Percentiles rank a stretch among this genome's conserved stretches.
Evolutionary conservation across 1,140 invertebrate genomes (phyloP).

Genomic region (Leptinotarsa undecemlineata): DNA sequence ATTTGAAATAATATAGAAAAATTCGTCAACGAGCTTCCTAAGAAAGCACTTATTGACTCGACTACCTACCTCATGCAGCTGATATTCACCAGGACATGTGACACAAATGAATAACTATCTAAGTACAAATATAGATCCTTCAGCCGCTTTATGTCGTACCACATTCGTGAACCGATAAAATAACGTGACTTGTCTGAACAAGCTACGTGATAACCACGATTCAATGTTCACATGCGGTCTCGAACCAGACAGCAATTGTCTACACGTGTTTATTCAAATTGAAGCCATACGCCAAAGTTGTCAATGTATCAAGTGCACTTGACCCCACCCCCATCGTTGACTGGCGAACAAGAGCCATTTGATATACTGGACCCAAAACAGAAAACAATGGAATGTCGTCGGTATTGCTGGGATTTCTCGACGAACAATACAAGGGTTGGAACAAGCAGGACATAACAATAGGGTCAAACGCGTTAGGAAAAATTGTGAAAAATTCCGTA

Average conservation of each 20-base stretch:
- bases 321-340: slow-evolving; percentile 18
- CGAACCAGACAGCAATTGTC: neutral
- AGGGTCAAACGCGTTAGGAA: slow-evolving; percentile 17
- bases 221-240: neutral
- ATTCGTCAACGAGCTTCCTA: too few relatives aligned
- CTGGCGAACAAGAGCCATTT: slow-evolving; percentile 17
- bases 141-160: too few relatives aligned
- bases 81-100: too few relatives aligned
- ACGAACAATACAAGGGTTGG: slow-evolving; percentile 20
- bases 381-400: slow-evolving; percentile 26
- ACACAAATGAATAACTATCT: too few relatives aligned
- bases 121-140: too few relatives aligned
- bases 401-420: slow-evolving; percentile 13
- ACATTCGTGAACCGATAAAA: too few relatives aligned
- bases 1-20: too few relatives aligned
- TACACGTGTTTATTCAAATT: slow-evolving; percentile 3
- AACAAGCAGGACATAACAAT: slow-evolving; percentile 8
- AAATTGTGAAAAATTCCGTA: slow-evolving; percentile 17
- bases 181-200: too few relatives aligned
- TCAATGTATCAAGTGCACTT: slow-evolving; percentile 14
- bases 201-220: neutral
- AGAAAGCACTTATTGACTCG: too few relatives aligned
- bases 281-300: slow-evolving; percentile 4
- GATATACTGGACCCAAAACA: slow-evolving; percentile 10
- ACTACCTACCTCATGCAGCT: too few relatives aligned